Conservation (phyloP, 2,888 invertebrate genomes). For the Branchellion lobata region DNA sequence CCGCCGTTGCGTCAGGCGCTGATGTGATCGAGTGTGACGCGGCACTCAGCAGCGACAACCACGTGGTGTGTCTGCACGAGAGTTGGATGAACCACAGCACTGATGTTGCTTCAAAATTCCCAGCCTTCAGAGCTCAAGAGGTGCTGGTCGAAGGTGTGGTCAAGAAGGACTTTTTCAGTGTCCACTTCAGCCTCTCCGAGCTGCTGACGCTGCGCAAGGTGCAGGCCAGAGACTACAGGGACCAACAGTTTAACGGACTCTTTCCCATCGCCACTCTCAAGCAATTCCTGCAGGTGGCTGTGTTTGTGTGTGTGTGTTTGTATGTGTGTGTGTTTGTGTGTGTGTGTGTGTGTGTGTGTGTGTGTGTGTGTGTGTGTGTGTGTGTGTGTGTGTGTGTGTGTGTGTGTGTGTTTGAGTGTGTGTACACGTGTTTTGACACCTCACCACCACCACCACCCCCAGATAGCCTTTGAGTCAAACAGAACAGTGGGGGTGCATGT, state of each 20-base stretch:
- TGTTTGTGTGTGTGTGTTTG: background rate
- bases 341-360: too few relatives aligned
- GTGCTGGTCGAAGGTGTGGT: constrained; percentile 33
- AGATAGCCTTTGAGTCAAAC: constrained; percentile 44
- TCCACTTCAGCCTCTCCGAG: constrained; percentile 52
- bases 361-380: too few relatives aligned
- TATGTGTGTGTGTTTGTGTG: background rate
- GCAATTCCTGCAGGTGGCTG: constrained; percentile 46
- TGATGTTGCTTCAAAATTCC: constrained; percentile 47
- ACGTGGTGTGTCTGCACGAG: constrained; percentile 51
- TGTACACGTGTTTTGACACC: too few relatives aligned
- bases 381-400: too few relatives aligned
- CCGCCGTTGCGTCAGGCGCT: constrained; percentile 52
- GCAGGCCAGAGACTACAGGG: constrained; percentile 47
- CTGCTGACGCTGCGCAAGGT: constrained; percentile 46
- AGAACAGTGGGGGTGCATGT: constrained; percentile 50
- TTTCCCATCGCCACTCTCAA: constrained; percentile 49
- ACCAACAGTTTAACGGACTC: constrained; percentile 47
- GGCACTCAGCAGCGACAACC: constrained; percentile 50
- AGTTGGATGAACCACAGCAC: constrained; percentile 50
- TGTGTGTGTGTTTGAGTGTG: too few relatives aligned
- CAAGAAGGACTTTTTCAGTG: constrained; percentile 50
- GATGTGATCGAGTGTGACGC: constrained; percentile 53
- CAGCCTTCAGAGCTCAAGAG: constrained; percentile 33
- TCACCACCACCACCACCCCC: background rate